phyloP scores from a whole-genome alignment of 1,140 invertebrate species.

The Calycopis cecrops region DNA sequence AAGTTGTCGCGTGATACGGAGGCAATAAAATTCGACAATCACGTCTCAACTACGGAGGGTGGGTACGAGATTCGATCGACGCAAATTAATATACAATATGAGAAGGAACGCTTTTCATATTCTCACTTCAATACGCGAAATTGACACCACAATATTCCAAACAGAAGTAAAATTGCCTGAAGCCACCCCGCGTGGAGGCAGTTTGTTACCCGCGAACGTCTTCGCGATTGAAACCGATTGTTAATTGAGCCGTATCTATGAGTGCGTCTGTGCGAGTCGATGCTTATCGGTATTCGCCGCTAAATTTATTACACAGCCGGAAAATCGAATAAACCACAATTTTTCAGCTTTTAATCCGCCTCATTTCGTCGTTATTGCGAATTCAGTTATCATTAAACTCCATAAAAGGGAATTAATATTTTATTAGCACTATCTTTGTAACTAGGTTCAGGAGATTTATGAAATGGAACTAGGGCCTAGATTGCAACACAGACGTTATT shows the following conservation, averaged over 20 bases:
- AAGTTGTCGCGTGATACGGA: constrained; percentile 19
- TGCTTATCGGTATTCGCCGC: constrained; percentile 65
- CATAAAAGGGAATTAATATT: too few species aligned
- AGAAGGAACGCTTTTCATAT: constrained; percentile 46
- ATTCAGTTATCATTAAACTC: neutral
- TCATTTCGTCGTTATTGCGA: neutral
- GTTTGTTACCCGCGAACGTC: constrained; percentile 69
- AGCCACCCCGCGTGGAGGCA: constrained; percentile 48
- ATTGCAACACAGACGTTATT: too few species aligned
- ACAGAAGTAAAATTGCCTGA: constrained; percentile 69
- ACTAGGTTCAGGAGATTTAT: too few species aligned
- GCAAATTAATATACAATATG: constrained; percentile 58
- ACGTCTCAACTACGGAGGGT: constrained; percentile 28
- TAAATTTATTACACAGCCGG: constrained; percentile 60
- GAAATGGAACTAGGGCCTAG: too few species aligned
- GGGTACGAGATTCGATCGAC: constrained; percentile 36
- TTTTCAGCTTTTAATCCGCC: constrained; percentile 12
- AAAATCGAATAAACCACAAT: constrained; percentile 14
- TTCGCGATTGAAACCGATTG: constrained; percentile 72
- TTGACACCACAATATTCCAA: constrained; percentile 73
- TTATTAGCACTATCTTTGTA: too few species aligned
- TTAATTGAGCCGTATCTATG: constrained; percentile 74
- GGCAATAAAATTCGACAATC: constrained; percentile 28
- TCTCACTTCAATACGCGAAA: constrained; percentile 69
- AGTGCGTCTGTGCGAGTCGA: constrained; percentile 60